Evolutionary conservation across 64 coral and sea anemone species (phyloP).

Genomic region (Orbicella faveolata): DNA sequence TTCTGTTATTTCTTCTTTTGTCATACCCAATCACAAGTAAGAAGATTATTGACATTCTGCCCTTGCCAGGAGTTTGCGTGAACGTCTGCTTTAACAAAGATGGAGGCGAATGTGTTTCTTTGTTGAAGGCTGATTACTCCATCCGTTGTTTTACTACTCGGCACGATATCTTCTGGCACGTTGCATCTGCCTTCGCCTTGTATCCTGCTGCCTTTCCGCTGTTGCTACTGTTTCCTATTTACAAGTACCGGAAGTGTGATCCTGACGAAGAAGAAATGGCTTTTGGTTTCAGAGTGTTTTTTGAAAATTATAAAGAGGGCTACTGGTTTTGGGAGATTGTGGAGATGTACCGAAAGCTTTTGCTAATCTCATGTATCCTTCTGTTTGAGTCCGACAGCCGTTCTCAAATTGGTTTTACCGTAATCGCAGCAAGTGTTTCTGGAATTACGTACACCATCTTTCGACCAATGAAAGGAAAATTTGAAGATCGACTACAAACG

Average conservation of each 20-base stretch:
- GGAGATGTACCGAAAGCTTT: background rate
- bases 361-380: background rate
- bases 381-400: too few relatives aligned
- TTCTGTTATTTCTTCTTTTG: conserved; percentile 26
- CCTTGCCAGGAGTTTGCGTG: background rate
- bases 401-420: background rate
- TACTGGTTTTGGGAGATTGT: background rate
- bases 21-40: conserved; percentile 39
- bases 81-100: background rate
- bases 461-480: background rate
- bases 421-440: background rate
- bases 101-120: background rate
- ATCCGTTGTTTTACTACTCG: conserved; percentile 10
- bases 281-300: background rate
- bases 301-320: background rate
- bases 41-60: conserved; percentile 37
- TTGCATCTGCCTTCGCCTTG: background rate
- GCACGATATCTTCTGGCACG: conserved; percentile 32
- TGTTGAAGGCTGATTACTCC: conserved; percentile 15
- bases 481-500: conserved; percentile 1
- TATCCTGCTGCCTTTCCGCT: too few relatives aligned
- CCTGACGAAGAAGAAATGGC: too few relatives aligned
- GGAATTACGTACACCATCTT: background rate
- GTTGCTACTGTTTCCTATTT: too few relatives aligned
- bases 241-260: too few relatives aligned